These are phyloP conservation scores for Menura novaehollandiae DNA, from an alignment of 2,113 vertebrate species.

Conservation along the genomic window DNA sequence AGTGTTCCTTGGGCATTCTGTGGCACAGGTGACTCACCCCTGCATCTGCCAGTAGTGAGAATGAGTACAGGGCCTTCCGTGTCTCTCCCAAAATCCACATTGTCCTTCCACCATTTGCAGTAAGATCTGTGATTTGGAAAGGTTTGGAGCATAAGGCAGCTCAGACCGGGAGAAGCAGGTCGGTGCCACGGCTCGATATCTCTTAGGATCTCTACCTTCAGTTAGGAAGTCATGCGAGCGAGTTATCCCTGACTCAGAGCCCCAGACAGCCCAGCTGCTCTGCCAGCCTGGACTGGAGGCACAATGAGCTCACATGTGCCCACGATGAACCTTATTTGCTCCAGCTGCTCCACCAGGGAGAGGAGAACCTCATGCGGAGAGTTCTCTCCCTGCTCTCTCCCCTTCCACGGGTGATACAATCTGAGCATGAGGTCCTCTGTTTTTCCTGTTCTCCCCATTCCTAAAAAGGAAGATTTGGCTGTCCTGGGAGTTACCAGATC, in stretches of 20 bases:
- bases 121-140: background rate
- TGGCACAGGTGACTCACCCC: background rate
- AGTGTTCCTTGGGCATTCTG: background rate
- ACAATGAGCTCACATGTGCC: conserved; percentile 29
- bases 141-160: background rate
- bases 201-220: background rate
- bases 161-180: background rate
- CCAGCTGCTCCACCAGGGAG: conserved; percentile 36
- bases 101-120: background rate
- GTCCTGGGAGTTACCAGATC: conserved; percentile 28
- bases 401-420: background rate
- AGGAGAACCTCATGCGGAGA: conserved; percentile 3
- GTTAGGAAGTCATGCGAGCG: background rate
- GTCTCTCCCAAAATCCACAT: background rate
- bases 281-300: conserved; percentile 5
- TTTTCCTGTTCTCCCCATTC: conserved; percentile 30
- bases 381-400: conserved; percentile 2
- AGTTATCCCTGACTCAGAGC: background rate
- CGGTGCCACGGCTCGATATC: background rate
- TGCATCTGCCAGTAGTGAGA: background rate
- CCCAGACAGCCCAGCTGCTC: background rate
- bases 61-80: background rate
- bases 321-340: background rate
- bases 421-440: conserved; percentile 19
- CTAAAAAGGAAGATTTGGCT: conserved; percentile 61